A percentile compares a stretch with the other conserved stretches of the same genome.
These are phyloP conservation scores for Chelidonichthys spinosus DNA, from an alignment of 2,797 vertebrate genomes.

Conservation along the genomic window DNA sequence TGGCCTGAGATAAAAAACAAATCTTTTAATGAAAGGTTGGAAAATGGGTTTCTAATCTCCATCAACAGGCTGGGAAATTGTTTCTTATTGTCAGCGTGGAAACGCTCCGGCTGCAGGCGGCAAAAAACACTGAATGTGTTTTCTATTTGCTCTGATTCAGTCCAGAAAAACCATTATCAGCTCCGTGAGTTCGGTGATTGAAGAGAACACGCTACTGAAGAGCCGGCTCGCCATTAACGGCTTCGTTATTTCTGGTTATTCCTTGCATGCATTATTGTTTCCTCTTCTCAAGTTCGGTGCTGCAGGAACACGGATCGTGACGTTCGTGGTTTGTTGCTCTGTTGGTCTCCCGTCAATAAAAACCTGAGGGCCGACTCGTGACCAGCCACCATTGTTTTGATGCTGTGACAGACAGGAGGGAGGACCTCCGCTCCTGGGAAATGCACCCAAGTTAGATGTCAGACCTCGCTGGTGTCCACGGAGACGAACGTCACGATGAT, in stretches of 20 bases:
- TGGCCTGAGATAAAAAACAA: not conserved
- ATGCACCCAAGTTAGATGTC: no score
- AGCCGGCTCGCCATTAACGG: constrained; percentile 30
- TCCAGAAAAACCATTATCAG: constrained; percentile 37
- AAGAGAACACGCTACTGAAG: constrained; percentile 18
- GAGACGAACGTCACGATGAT: no score
- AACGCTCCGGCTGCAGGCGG: constrained; percentile 33
- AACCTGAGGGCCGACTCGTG: constrained; percentile 28
- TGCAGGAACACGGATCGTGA: constrained; percentile 26
- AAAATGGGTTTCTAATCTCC: constrained; percentile 56
- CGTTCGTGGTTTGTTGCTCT: constrained; percentile 25
- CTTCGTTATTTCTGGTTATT: constrained; percentile 44
- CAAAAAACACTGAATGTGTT: constrained; percentile 9
- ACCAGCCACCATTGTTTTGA: constrained; percentile 41
- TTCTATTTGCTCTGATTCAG: constrained; percentile 43
- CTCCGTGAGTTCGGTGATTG: constrained; percentile 35
- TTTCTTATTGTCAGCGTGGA: constrained; percentile 27
- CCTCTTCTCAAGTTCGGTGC: constrained; percentile 18
- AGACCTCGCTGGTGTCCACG: no score
- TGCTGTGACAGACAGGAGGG: constrained; percentile 24
- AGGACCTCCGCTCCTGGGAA: not conserved
- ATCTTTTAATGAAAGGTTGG: constrained; percentile 34
- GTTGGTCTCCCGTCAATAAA: constrained; percentile 11
- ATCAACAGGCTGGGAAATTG: constrained; percentile 35
- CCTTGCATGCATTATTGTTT: constrained; percentile 51